phyloP scores from a whole-genome alignment of 2,888 invertebrate genomes.

The Eumerus sabulonum region DNA sequence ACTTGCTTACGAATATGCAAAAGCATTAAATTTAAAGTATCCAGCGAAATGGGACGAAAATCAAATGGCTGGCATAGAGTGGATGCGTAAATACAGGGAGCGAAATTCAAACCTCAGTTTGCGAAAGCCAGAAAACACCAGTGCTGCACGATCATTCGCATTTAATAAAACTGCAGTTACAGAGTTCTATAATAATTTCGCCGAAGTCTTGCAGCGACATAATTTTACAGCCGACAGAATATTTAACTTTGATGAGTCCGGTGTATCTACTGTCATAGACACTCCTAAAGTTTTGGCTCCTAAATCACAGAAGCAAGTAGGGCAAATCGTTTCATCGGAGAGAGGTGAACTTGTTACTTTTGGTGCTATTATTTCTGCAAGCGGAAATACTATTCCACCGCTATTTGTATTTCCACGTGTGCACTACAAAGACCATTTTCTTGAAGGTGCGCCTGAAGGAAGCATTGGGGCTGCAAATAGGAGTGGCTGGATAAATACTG shows the following conservation, averaged over 20 bases:
- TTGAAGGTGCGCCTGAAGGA: conserved; percentile 71
- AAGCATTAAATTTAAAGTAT: conserved; percentile 10
- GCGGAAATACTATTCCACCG: conserved; percentile 73
- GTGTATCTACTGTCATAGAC: conserved; percentile 64
- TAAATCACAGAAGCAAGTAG: conserved; percentile 72
- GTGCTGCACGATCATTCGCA: conserved; percentile 29
- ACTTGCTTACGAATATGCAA: conserved; percentile 27
- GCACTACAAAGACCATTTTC: conserved; percentile 68
- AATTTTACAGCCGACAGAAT: conserved; percentile 65
- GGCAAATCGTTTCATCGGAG: conserved; percentile 74
- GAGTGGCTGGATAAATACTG: conserved; percentile 72
- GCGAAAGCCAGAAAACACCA: conserved; percentile 38
- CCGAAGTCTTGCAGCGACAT: conserved; percentile 31
- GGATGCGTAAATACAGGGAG: conserved; percentile 24
- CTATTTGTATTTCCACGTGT: conserved; percentile 70
- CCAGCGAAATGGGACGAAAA: conserved; percentile 24
- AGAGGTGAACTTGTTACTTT: conserved; percentile 75
- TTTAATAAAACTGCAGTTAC: conserved; percentile 34
- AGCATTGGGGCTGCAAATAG: conserved; percentile 70
- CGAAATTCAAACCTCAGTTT: conserved; percentile 31
- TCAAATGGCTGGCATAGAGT: conserved; percentile 20
- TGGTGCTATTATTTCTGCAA: conserved; percentile 72
- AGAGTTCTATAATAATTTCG: conserved; percentile 25
- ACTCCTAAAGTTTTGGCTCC: conserved; percentile 69
- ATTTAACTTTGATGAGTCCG: no score